Evolutionary conservation across 2,113 vertebrate genomes (phyloP).

Genomic region (Limnothrissa miodon): DNA sequence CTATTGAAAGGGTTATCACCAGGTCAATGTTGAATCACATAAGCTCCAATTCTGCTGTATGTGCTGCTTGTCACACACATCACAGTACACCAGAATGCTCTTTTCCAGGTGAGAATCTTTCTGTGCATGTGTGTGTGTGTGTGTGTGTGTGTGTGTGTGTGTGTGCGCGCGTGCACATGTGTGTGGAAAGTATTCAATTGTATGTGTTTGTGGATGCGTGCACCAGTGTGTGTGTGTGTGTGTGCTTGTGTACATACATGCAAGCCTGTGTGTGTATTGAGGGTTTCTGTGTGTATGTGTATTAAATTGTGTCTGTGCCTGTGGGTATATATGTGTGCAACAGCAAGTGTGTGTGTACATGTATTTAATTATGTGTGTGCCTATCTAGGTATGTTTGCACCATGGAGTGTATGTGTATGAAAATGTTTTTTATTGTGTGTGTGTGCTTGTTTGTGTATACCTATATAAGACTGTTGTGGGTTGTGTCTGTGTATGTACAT

Average conservation of each 20-base stretch:
- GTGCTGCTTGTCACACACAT: too few relatives aligned
- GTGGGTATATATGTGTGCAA: constrained; percentile 21
- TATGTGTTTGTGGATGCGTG: background rate
- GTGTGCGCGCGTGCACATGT: background rate
- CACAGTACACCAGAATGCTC: too few relatives aligned
- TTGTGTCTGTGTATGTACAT: background rate
- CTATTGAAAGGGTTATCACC: too few relatives aligned
- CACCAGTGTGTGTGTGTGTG: background rate
- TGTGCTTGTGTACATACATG: too few relatives aligned
- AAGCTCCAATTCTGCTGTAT: too few relatives aligned
- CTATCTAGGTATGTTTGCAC: background rate
- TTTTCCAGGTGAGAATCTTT: constrained; percentile 20
- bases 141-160: background rate
- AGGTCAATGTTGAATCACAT: too few relatives aligned
- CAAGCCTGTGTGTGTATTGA: too few relatives aligned
- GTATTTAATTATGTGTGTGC: too few relatives aligned
- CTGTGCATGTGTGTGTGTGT: background rate
- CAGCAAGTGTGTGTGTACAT: background rate
- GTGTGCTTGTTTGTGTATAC: background rate
- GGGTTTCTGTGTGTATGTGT: too few relatives aligned
- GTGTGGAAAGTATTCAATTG: too few relatives aligned
- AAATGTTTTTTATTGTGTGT: too few relatives aligned
- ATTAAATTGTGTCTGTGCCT: background rate
- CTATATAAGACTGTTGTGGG: background rate
- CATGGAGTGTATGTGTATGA: background rate